Evolutionary conservation across 2,888 invertebrate genomes (phyloP).

Genomic region (Thumatha senex): DNA sequence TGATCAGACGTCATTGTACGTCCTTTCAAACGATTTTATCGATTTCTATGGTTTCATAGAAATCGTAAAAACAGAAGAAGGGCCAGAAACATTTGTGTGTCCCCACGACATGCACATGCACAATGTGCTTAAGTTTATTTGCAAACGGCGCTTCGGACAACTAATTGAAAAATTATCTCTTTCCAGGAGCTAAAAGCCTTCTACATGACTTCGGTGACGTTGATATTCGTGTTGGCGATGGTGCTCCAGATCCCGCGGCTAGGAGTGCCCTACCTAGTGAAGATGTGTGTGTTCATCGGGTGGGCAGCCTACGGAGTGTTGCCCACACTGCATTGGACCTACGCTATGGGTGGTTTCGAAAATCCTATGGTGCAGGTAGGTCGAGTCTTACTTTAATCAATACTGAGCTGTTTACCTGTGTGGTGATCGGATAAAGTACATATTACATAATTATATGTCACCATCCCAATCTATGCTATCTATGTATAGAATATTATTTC

Average conservation of each 20-base stretch:
- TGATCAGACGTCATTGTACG: too few relatives aligned
- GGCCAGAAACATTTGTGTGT: too few relatives aligned
- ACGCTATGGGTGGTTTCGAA: conserved; percentile 93
- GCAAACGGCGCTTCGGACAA: too few relatives aligned
- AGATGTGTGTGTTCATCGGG: conserved; percentile 90
- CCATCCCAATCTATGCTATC: too few relatives aligned
- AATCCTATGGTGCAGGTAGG: conserved; percentile 92
- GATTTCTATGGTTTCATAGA: too few relatives aligned
- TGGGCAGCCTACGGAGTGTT: conserved; percentile 96
- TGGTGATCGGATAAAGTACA: neutral
- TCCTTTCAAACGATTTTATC: too few relatives aligned
- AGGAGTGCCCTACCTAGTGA: conserved; percentile 87
- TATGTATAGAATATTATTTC: too few relatives aligned
- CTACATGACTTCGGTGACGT: conserved; percentile 91
- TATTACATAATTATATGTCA: too few relatives aligned
- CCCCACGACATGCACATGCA: too few relatives aligned
- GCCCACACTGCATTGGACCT: conserved; percentile 95
- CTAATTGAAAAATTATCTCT: neutral
- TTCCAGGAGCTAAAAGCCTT: conserved; percentile 90
- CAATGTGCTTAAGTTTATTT: too few relatives aligned
- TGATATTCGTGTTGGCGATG: conserved; percentile 92
- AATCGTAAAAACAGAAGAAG: too few relatives aligned
- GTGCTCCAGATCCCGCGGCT: conserved; percentile 89
- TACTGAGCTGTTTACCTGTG: neutral
- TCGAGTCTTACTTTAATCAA: neutral